Base-by-base conservation (phyloP, 23 tunicate genomes). In the Halocynthia roretzi region DNA sequence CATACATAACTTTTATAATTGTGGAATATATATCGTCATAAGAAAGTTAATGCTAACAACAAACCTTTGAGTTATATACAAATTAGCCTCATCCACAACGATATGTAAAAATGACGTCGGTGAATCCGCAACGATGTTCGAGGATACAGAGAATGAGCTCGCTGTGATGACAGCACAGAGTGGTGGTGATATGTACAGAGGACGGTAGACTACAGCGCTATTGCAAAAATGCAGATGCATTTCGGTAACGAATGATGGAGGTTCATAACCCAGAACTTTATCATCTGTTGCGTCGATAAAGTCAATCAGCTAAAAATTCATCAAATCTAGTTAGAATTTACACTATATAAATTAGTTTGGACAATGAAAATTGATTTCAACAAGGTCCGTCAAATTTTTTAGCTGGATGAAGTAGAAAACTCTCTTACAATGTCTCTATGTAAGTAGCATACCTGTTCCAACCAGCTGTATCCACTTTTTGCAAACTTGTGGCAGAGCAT, bases 231-330 rank as follows among this genome's bases (percentile, higher is more conserved):
- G 81, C 50, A 95, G 61, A 76, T 95, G 91, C 57, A 80, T 74
- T 71, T 86, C 86, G 49, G 96, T 95, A 44, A 95, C 11, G 54
- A 80, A 71, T 6, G 87, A 18, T 9, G 99, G 99, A 5, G 93
- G 92, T 67, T 82, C 80, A 61, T 95, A 95, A 5, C 99, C 99
- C 56, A 88, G 21, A 48, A 90, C 89, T 53, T 73, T 68, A n/a
- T 68, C 77, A 51, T 94, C 98, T 61, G 78, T 7, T 8, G 92
- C 72, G 60, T 83, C 86, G 50, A 94, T 80, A 15, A 94, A 80
- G 22, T 80, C 83, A 50, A 80, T 23, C 17, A 85, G 20, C 77
- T 78, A 50, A 58, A 72, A 72, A 14, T n/a, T 8, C 0, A 12
- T 17, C 12, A n/a, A 67, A 31, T 20, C 12, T n/a, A 67, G 31